Conservation (phyloP, 1,140 invertebrate genomes). For the Ips typographus region DNA sequence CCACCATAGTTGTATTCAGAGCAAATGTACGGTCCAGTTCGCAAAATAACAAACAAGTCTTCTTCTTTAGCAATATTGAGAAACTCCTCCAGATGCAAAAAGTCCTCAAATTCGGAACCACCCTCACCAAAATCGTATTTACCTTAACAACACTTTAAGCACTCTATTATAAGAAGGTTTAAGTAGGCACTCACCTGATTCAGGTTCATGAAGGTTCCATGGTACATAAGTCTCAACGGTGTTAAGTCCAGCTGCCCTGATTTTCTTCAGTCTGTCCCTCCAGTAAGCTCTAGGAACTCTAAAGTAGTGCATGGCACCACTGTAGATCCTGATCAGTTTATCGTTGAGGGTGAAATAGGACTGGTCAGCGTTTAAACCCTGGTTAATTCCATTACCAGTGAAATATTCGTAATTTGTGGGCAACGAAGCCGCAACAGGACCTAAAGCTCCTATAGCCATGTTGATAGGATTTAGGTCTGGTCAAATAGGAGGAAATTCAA, state of each 20-base stretch:
- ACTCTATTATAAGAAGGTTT: not conserved
- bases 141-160: not conserved
- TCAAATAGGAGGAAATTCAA: not conserved
- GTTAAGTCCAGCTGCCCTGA: conserved; percentile 56
- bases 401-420: conserved; percentile 48
- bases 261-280: conserved; percentile 53
- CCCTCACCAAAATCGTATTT: conserved; percentile 69
- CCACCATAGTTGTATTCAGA: conserved; percentile 71
- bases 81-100: conserved; percentile 62
- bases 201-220: conserved; percentile 87
- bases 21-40: conserved; percentile 93
- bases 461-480: conserved; percentile 2
- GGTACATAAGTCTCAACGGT: conserved; percentile 91
- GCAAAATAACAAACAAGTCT: conserved; percentile 78
- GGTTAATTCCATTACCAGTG: conserved; percentile 41
- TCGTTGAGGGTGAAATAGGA: conserved; percentile 45
- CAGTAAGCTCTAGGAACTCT: conserved; percentile 67
- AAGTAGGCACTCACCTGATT: conserved; percentile 45
- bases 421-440: not conserved
- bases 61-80: conserved; percentile 77
- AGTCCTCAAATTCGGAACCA: conserved; percentile 70
- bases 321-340: conserved; percentile 44
- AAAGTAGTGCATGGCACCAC: conserved; percentile 90
- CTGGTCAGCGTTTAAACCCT: conserved; percentile 40
- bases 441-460: not conserved